A percentile compares a stretch with the other conserved stretches of the same genome.
Evolutionary conservation across 2,888 invertebrate species (phyloP).

Genomic region (Lasioglossum morio): DNA sequence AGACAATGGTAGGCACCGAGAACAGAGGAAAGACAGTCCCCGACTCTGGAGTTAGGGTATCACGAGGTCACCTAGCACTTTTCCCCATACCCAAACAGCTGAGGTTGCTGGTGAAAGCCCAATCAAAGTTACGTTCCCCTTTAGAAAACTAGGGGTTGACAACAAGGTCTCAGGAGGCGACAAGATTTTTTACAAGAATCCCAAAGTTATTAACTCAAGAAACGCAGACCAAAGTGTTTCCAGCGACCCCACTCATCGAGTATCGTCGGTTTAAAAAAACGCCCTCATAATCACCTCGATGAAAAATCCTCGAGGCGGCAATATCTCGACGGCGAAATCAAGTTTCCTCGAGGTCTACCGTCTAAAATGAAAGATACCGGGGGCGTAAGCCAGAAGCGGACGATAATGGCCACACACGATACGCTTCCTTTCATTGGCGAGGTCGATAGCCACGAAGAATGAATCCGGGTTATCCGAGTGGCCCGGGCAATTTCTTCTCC

Average conservation of each 20-base stretch:
- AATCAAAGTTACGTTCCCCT: no score
- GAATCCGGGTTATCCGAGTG: constrained; percentile 30
- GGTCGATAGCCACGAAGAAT: constrained; percentile 38
- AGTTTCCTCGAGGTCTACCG: not conserved
- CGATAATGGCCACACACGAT: constrained; percentile 31
- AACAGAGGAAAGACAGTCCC: no score
- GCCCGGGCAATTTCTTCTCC: constrained; percentile 14
- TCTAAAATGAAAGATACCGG: constrained; percentile 5
- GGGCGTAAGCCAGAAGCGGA: constrained; percentile 2
- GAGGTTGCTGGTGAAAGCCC: no score
- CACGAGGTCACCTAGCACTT: no score
- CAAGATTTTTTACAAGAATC: no score
- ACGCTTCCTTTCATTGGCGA: constrained; percentile 32
- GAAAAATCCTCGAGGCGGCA: constrained; percentile 7
- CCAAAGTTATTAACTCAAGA: not conserved
- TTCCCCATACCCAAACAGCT: no score
- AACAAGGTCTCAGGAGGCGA: no score
- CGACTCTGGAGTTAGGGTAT: no score
- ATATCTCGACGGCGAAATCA: not conserved
- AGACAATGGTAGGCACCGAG: no score
- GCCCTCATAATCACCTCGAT: not conserved
- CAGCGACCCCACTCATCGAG: no score
- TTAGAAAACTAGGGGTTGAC: no score
- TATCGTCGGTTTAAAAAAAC: not conserved
- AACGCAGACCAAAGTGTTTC: no score